A percentile compares a stretch with the other conserved stretches of the same genome.
Conservation (phyloP, 2,797 vertebrate genomes). For the Peromyscus nudipes region DNA sequence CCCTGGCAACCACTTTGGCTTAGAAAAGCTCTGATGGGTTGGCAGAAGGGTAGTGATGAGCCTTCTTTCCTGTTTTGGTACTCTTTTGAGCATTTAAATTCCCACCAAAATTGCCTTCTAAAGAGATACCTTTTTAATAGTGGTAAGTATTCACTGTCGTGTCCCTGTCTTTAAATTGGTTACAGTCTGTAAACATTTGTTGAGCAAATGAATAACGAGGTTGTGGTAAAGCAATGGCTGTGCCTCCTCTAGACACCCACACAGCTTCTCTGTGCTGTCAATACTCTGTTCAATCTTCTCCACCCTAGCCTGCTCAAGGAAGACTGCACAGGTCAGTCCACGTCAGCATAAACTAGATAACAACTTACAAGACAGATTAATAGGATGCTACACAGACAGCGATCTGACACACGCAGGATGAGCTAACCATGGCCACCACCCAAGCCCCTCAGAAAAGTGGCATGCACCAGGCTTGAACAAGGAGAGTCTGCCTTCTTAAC, state of each 20-base stretch:
- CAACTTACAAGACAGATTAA: background rate
- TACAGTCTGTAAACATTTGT: background rate
- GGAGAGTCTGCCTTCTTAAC: background rate
- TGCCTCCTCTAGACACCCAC: background rate
- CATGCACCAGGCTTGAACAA: background rate
- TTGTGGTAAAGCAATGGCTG: background rate
- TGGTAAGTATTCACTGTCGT: background rate
- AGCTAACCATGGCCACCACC: background rate
- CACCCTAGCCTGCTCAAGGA: background rate
- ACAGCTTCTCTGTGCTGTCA: background rate
- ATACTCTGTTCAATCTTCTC: background rate
- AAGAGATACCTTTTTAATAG: background rate
- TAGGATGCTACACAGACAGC: background rate
- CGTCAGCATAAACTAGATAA: background rate
- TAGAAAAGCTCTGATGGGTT: background rate
- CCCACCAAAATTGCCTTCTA: background rate
- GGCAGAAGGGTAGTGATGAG: background rate
- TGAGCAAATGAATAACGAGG: constrained; percentile 7
- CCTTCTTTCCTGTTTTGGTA: background rate
- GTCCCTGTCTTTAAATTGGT: background rate
- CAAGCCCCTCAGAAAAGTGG: background rate
- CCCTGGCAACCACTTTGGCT: background rate
- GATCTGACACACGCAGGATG: background rate
- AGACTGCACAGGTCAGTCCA: background rate
- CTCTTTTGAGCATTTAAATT: constrained; percentile 16